These are phyloP conservation scores for Pygoscelis adeliae DNA, from an alignment of 2,113 vertebrate species.

Conservation along the genomic window DNA sequence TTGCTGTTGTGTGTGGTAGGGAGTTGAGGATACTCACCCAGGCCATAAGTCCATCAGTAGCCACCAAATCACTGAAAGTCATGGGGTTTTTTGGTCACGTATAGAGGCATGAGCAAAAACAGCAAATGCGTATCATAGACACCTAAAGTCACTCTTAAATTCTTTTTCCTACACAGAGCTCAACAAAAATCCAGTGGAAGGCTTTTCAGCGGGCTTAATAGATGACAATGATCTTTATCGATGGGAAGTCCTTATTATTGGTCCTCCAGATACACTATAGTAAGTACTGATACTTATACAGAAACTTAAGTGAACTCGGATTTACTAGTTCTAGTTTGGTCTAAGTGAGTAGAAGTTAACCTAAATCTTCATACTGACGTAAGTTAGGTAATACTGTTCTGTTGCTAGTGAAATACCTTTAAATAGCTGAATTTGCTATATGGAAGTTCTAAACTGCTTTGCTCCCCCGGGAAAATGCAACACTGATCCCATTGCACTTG, in stretches of 20 bases:
- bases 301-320: neutral
- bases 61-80: neutral
- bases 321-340: neutral
- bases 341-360: neutral
- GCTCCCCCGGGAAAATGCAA: neutral
- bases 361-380: neutral
- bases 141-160: conserved; percentile 39
- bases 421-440: neutral
- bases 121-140: neutral
- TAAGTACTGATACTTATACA: conserved; percentile 80
- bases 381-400: neutral
- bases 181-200: conserved; percentile 99
- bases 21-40: neutral
- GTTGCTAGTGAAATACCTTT: neutral
- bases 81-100: neutral
- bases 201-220: conserved; percentile 98
- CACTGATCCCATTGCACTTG: neutral
- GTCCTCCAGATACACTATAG: conserved; percentile 97
- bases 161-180: conserved; percentile 84
- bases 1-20: neutral
- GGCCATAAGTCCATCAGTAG: accelerated
- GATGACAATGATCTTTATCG: conserved; percentile 98
- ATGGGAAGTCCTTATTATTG: conserved; percentile 99
- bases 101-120: neutral
- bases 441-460: neutral